These are phyloP conservation scores for Lichenostomus cassidix DNA, from an alignment of 2,113 vertebrate species.

Conservation along the genomic window DNA sequence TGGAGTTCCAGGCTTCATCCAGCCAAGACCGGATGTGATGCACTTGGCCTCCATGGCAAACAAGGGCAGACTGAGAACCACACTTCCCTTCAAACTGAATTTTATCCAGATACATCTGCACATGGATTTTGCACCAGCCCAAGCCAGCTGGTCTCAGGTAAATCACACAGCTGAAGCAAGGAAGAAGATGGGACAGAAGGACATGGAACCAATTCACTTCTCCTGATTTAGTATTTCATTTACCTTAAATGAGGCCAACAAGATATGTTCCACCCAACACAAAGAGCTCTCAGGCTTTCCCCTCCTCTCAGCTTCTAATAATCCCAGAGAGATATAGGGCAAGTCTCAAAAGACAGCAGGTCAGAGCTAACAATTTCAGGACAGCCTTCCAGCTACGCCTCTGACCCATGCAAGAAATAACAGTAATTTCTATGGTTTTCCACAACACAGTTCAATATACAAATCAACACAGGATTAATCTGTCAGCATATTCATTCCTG, in stretches of 20 bases:
- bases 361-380: neutral
- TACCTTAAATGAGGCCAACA: neutral
- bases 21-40: neutral
- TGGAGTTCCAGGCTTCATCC: slow-evolving; percentile 20
- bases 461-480: neutral
- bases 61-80: neutral
- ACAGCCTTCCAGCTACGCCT: neutral
- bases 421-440: neutral
- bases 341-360: neutral
- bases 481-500: neutral
- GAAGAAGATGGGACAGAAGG: neutral
- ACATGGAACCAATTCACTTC: neutral
- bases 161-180: neutral
- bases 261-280: neutral
- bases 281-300: neutral
- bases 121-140: neutral
- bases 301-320: neutral
- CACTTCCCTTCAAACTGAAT: neutral
- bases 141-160: neutral
- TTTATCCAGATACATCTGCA: neutral
- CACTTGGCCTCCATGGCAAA: neutral
- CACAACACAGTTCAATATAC: neutral
- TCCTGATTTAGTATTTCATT: neutral
- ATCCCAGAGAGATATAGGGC: fast-evolving
- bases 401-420: neutral